These are phyloP conservation scores for Saturnia pavonia DNA, from an alignment of 2,888 invertebrate species.

Conservation along the genomic window DNA sequence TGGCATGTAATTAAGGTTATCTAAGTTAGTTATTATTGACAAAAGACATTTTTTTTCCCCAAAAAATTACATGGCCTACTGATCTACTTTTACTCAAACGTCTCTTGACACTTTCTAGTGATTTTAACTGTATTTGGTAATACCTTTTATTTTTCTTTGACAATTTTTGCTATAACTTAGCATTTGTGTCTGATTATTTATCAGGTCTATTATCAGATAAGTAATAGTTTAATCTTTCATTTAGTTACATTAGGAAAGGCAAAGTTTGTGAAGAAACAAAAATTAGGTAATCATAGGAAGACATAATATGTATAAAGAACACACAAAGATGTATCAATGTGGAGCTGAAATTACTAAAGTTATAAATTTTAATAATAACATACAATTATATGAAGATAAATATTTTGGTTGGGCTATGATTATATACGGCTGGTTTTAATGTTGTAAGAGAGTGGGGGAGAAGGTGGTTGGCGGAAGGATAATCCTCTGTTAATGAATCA, in stretches of 20 bases:
- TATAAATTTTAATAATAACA: neutral
- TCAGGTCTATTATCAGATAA: constrained; percentile 40
- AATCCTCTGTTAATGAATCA: no score
- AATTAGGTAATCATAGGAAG: neutral
- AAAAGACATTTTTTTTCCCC: neutral
- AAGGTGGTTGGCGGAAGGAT: no score
- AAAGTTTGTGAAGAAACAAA: neutral
- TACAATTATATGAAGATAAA: no score
- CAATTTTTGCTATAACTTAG: neutral
- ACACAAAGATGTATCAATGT: neutral
- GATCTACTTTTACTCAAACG: constrained; percentile 39
- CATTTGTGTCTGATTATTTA: constrained; percentile 1
- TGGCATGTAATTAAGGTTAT: neutral
- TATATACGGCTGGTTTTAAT: no score
- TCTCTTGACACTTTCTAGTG: constrained; percentile 42
- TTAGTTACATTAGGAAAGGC: neutral
- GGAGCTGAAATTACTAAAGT: neutral
- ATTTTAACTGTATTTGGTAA: constrained; percentile 24
- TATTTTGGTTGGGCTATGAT: no score
- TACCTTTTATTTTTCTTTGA: neutral
- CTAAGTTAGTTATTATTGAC: constrained; percentile 5
- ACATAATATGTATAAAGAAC: neutral
- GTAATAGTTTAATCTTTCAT: constrained; percentile 15
- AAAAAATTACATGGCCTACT: constrained; percentile 44
- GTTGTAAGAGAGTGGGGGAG: no score